A percentile compares a stretch with the other conserved stretches of the same genome.
phyloP scores from a whole-genome alignment of 2,797 vertebrate genomes.

The Tokudaia muenninki region DNA sequence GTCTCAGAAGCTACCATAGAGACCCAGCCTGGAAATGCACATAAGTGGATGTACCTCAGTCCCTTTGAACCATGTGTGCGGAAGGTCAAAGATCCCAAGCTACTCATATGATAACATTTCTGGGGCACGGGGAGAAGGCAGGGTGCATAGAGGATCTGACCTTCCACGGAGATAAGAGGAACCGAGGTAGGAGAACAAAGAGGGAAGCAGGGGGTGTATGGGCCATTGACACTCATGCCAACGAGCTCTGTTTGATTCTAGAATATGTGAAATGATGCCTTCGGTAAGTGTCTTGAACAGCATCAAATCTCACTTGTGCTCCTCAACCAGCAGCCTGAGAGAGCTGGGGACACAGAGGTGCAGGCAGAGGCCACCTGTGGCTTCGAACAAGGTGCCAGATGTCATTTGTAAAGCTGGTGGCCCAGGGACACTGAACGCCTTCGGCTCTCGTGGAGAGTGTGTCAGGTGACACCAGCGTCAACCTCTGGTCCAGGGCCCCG shows the following conservation, averaged over 20 bases:
- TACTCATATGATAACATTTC: fast-evolving
- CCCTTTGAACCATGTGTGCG: neutral
- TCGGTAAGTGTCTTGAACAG: neutral
- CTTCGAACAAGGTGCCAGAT: fast-evolving
- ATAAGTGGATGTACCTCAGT: neutral
- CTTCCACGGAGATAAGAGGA: neutral
- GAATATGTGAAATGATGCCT: fast-evolving
- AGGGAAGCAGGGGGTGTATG: fast-evolving
- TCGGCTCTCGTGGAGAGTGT: fast-evolving
- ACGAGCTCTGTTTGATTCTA: neutral
- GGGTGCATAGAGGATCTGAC: fast-evolving
- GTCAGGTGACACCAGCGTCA: neutral
- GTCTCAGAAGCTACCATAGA: neutral
- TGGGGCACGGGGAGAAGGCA: neutral
- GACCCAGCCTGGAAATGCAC: too few relatives aligned
- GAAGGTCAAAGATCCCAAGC: fast-evolving
- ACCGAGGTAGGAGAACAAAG: neutral
- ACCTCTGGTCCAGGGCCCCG: neutral
- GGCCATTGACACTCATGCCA: fast-evolving
- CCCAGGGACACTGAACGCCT: neutral
- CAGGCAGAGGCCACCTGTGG: neutral
- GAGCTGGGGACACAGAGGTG: neutral
- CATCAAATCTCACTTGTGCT: neutral
- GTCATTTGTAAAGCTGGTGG: neutral
- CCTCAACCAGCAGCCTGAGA: neutral